phyloP scores from a whole-genome alignment of 2,113 vertebrate species.

The Bombycilla garrulus region DNA sequence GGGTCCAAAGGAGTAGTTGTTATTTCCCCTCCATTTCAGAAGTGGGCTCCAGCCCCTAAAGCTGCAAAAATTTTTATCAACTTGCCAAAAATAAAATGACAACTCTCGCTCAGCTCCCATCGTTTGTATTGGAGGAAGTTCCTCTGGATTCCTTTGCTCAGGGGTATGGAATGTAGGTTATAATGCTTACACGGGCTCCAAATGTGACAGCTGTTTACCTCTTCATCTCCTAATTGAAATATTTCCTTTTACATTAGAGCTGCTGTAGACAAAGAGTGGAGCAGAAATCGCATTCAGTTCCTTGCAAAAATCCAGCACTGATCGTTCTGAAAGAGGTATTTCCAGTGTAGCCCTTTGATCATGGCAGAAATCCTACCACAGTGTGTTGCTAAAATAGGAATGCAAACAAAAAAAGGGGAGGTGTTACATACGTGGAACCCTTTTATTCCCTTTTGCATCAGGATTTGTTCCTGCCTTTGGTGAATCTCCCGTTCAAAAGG shows the following conservation, averaged over 20 bases:
- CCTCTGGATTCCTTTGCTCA: neutral
- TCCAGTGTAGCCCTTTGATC: neutral
- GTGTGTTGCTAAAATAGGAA: neutral
- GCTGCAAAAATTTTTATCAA: neutral
- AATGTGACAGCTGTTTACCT: constrained; percentile 66
- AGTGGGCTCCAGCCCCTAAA: neutral
- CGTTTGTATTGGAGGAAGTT: neutral
- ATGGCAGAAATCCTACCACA: neutral
- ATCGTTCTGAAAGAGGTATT: neutral
- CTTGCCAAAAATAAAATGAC: neutral
- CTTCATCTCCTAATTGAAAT: constrained; percentile 52
- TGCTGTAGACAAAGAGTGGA: constrained; percentile 26
- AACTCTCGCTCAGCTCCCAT: neutral
- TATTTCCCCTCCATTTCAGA: neutral
- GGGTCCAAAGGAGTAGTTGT: neutral
- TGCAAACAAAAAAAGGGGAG: neutral
- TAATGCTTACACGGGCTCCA: constrained; percentile 31
- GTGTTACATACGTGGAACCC: neutral
- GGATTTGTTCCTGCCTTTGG: neutral
- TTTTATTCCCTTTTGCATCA: neutral
- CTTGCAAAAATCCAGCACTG: neutral
- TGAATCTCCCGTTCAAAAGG: neutral
- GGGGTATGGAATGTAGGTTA: constrained; percentile 39
- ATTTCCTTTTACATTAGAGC: constrained; percentile 50
- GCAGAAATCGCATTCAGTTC: neutral